A percentile compares a stretch with the other conserved stretches of the same genome.
phyloP scores from a whole-genome alignment of 2,113 vertebrate species.

The Aegotheles bennettii region DNA sequence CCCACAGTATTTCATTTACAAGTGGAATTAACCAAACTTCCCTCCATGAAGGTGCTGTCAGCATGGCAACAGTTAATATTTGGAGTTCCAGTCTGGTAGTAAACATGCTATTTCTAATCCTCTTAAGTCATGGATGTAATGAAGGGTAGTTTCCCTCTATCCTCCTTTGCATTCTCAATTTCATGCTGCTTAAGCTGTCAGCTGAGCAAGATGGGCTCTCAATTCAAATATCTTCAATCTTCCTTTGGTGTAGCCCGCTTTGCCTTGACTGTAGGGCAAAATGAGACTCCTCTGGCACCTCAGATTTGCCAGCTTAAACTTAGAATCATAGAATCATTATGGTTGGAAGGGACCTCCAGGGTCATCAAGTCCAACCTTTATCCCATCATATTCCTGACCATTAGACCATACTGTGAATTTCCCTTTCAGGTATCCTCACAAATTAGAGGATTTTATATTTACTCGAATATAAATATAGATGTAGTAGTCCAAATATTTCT shows the following conservation, averaged over 20 bases:
- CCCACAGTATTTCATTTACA: not conserved
- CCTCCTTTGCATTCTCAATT: not conserved
- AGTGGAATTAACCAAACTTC: too few species aligned
- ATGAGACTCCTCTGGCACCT: not conserved
- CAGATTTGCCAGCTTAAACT: not conserved
- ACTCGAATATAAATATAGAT: not conserved
- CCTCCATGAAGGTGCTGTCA: not conserved
- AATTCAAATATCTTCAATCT: not conserved
- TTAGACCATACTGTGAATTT: not conserved
- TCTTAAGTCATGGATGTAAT: not conserved
- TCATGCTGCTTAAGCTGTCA: not conserved
- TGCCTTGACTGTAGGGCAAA: not conserved
- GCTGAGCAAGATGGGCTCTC: not conserved
- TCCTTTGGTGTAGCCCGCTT: not conserved
- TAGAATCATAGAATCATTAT: too few species aligned
- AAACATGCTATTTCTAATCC: not conserved
- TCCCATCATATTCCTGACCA: too few species aligned
- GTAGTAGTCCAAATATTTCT: not conserved
- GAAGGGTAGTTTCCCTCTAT: not conserved
- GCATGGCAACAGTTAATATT: not conserved
- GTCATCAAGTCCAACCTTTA: too few species aligned
- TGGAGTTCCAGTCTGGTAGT: not conserved
- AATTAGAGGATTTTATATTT: not conserved
- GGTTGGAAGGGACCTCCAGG: too few species aligned
- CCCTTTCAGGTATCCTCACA: not conserved